These are phyloP conservation scores for Labeo calbasu DNA, from an alignment of 2,797 vertebrate genomes.

Conservation along the genomic window DNA sequence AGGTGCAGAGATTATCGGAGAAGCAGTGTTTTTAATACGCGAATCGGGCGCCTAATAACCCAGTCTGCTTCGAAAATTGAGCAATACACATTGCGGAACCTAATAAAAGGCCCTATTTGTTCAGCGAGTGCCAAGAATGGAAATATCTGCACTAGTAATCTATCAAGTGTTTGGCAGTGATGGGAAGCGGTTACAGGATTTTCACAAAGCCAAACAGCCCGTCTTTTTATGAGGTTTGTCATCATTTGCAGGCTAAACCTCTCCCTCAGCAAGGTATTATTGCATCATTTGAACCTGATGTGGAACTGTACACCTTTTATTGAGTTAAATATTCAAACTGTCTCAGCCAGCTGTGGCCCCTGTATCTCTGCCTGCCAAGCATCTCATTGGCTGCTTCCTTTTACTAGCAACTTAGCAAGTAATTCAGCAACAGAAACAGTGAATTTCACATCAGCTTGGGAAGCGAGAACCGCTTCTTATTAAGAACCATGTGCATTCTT, in stretches of 20 bases:
- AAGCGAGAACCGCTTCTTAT: neutral
- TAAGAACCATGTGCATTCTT: neutral
- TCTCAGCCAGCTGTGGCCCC: slow-evolving; percentile 68
- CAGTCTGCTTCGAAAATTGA: slow-evolving; percentile 49
- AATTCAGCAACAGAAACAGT: neutral
- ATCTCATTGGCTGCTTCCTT: slow-evolving; percentile 38
- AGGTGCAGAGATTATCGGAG: slow-evolving; percentile 56
- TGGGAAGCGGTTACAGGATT: slow-evolving; percentile 64
- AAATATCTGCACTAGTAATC: slow-evolving; percentile 60
- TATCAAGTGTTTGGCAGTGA: slow-evolving; percentile 66
- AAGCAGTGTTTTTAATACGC: slow-evolving; percentile 58
- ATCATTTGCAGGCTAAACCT: slow-evolving; percentile 72
- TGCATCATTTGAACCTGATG: slow-evolving; percentile 77
- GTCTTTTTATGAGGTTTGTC: slow-evolving; percentile 70
- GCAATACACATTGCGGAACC: slow-evolving; percentile 50
- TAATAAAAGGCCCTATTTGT: slow-evolving; percentile 55
- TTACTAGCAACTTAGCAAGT: slow-evolving; percentile 23
- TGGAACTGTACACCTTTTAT: slow-evolving; percentile 75
- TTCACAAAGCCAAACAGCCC: slow-evolving; percentile 62
- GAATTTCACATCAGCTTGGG: neutral
- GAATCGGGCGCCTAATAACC: slow-evolving; percentile 51
- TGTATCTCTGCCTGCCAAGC: slow-evolving; percentile 44
- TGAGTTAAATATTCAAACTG: slow-evolving; percentile 73
- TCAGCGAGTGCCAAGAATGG: slow-evolving; percentile 59
- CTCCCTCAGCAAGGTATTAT: slow-evolving; percentile 75